phyloP scores from a whole-genome alignment of 1,140 invertebrate species.

The Sarcophaga peregrina region DNA sequence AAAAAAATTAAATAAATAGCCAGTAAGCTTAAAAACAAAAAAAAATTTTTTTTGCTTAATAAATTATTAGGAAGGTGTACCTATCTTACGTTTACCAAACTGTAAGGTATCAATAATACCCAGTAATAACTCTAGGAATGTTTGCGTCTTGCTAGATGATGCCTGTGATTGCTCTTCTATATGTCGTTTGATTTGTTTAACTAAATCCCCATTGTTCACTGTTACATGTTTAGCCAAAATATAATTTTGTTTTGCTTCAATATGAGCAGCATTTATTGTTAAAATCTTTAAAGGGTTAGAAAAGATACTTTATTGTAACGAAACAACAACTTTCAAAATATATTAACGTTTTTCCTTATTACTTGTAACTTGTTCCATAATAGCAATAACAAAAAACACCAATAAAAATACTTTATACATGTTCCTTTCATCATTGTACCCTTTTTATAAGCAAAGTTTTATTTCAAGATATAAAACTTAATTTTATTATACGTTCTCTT shows the following conservation, averaged over 20 bases:
- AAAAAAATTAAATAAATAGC: constrained; percentile 25
- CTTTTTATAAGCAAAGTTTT: neutral
- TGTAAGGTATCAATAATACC: constrained; percentile 40
- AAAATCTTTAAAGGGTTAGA: neutral
- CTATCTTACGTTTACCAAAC: constrained; percentile 26
- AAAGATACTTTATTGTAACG: neutral
- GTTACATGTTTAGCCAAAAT: neutral
- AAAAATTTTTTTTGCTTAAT: constrained; percentile 17
- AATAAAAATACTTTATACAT: neutral
- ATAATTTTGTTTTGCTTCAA: neutral
- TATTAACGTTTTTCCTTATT: neutral
- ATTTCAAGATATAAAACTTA: neutral
- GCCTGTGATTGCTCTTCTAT: neutral
- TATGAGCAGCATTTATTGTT: neutral
- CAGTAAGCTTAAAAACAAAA: constrained; percentile 34
- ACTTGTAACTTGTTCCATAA: neutral
- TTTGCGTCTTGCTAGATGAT: constrained; percentile 13
- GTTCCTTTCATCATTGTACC: neutral
- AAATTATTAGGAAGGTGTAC: neutral
- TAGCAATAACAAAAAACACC: neutral
- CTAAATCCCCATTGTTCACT: neutral
- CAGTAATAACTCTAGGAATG: constrained; percentile 41
- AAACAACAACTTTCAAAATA: neutral
- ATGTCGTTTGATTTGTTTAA: neutral
- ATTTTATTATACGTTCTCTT: neutral